phyloP scores from a whole-genome alignment of 2,113 vertebrate species.

The Rhombomys opimus region DNA sequence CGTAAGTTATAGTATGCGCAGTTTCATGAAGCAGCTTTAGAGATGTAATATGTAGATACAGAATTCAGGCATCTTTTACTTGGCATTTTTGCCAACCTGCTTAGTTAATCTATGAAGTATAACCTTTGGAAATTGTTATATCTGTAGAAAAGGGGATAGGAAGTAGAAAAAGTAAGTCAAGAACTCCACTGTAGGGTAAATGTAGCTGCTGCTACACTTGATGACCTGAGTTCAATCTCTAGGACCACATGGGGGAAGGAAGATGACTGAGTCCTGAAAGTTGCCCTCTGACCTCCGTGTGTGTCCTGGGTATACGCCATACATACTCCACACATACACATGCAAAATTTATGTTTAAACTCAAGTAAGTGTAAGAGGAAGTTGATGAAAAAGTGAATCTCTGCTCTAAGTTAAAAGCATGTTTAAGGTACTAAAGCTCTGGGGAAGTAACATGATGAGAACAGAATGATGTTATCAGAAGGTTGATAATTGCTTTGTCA shows the following conservation, averaged over 20 bases:
- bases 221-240: neutral
- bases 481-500: neutral
- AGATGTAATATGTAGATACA: neutral
- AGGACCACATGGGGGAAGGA: neutral
- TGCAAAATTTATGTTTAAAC: neutral
- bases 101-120: neutral
- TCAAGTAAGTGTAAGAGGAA: neutral
- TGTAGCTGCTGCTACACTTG: neutral
- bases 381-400: neutral
- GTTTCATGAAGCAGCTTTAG: neutral
- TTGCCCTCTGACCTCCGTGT: neutral
- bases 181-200: neutral
- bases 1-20: neutral
- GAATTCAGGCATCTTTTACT: neutral
- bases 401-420: neutral
- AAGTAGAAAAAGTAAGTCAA: conserved; percentile 16
- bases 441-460: neutral
- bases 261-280: neutral
- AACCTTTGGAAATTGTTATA: neutral
- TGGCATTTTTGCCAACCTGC: neutral
- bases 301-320: neutral
- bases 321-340: no score
- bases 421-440: neutral
- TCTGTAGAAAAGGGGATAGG: neutral
- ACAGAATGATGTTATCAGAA: neutral